Base-by-base conservation (phyloP, 2,888 invertebrate genomes). In the Rhyacophila evoluta region DNA sequence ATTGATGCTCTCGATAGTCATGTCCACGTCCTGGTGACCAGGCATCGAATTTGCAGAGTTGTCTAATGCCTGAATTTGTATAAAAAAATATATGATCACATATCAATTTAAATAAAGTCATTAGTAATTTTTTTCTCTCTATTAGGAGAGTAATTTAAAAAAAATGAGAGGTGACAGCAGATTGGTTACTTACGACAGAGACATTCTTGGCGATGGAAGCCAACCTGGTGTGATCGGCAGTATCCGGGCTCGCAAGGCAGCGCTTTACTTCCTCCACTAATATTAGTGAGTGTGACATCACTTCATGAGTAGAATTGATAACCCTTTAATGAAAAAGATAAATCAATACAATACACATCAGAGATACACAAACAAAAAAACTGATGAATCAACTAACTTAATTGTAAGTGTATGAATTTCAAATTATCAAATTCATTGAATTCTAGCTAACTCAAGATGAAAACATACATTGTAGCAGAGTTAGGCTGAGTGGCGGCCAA, bases 11-110 rank as follows among this genome's bases (percentile, higher is more conserved):
- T 93, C 92, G 83, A 97, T 92, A 0, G 97, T 96, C 19, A 93
- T 92, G 85, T 98, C 98, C n/a, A 99, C 94, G 85, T 98, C 98
- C 75, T 94, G 93, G 86, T 98, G 97, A 0, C 98, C 97, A 0
- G 98, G 98, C 67, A 98, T 91, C 82, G 96, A 96, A 83, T 95
- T 94, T 74, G 98, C 92, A 0, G 92, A 91, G 41, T 88, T 89
- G 5, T 92, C 91, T 6, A 92, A 84, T 1, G 94, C 91, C 87
- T 92, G 86, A 0, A 15, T 0, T 28, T 28, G n/a, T 19, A 12
- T 25, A 38, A 72, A 29, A 15, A 2, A 10, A 38, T n/a, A n/a
- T n/a, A n/a, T 4, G 3, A n/a, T 0, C 2, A 38, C 3, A 38
- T 12, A 38, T n/a, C 38, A 38, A 38, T 11, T n/a, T 2, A 11